Conservation (phyloP, 64 coral and sea anemone species). For the Astreopora myriophthalma region DNA sequence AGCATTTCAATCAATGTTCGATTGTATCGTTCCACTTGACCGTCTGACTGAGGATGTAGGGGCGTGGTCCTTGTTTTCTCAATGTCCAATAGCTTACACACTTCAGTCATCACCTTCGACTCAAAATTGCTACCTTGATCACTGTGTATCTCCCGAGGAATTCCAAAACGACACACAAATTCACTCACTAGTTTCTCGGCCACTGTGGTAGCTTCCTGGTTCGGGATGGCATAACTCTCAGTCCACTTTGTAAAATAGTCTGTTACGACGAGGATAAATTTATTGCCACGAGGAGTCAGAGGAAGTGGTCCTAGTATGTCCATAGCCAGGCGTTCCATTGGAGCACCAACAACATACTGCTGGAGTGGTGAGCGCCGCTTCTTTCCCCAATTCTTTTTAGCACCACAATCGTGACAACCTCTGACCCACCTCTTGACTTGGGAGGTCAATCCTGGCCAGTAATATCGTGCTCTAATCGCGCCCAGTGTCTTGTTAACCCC, state of each 20-base stretch:
- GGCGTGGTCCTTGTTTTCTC: conserved; percentile 62
- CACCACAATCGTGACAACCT: conserved; percentile 60
- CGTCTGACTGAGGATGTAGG: conserved; percentile 67
- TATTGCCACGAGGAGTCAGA: conserved; percentile 37
- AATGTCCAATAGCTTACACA: conserved; percentile 70
- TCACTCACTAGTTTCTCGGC: conserved; percentile 51
- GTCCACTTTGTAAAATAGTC: conserved; percentile 71
- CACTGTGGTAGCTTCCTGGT: conserved; percentile 65
- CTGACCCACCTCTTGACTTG: conserved; percentile 33
- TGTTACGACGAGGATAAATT: conserved; percentile 26
- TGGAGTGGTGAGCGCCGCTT: conserved; percentile 32
- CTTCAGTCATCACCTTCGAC: conserved; percentile 68
- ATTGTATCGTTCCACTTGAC: conserved; percentile 58
- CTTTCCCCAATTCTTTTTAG: conserved; percentile 6
- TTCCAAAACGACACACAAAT: conserved; percentile 65
- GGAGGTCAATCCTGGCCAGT: conserved; percentile 40
- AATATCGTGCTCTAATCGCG: conserved; percentile 33
- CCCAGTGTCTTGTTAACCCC: conserved; percentile 45
- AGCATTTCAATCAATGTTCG: conserved; percentile 58
- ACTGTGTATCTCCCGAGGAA: conserved; percentile 39
- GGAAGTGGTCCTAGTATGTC: conserved; percentile 69
- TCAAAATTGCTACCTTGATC: conserved; percentile 74
- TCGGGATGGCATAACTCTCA: conserved; percentile 40
- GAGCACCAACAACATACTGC: conserved; percentile 52
- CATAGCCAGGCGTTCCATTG: conserved; percentile 65